Evolutionary conservation across 2,113 vertebrate species (phyloP).

Genomic region (Hucho hucho): DNA sequence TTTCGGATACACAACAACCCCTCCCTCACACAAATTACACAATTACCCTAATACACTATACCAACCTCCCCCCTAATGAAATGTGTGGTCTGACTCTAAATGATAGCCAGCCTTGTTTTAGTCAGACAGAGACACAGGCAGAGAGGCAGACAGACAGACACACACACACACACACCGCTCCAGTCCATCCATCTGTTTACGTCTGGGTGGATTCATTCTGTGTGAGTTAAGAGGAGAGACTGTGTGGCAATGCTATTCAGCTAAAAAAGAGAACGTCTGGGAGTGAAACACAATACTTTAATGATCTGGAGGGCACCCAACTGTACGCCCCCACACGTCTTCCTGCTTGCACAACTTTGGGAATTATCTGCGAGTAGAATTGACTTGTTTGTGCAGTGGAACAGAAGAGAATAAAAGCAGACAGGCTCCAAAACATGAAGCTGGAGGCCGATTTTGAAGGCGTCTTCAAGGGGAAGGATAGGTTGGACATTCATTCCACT

Average conservation of each 20-base stretch:
- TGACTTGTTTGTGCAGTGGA: conserved; percentile 52
- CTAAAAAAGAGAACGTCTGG: conserved; percentile 49
- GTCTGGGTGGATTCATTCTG: conserved; percentile 49
- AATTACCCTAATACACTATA: not conserved
- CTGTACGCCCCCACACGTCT: conserved; percentile 40
- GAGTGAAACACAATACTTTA: conserved; percentile 66
- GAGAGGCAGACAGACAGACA: not conserved
- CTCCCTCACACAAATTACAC: conserved; percentile 54
- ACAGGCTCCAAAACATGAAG: conserved; percentile 27
- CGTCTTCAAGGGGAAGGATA: conserved; percentile 22
- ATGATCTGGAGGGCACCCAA: conserved; percentile 60
- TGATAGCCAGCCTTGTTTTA: conserved; percentile 44
- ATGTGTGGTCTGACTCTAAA: conserved; percentile 60
- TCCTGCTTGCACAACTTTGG: conserved; percentile 47
- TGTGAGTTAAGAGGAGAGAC: conserved; percentile 22
- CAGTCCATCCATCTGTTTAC: conserved; percentile 20
- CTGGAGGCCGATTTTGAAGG: conserved; percentile 21
- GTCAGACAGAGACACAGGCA: not conserved
- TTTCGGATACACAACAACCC: conserved; percentile 35
- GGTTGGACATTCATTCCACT: conserved; percentile 47
- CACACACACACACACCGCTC: conserved; percentile 1
- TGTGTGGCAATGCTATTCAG: conserved; percentile 37
- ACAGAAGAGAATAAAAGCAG: conserved; percentile 30
- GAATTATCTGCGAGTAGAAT: conserved; percentile 41
- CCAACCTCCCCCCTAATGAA: conserved; percentile 30